These are phyloP conservation scores for Oriolus oriolus DNA, from an alignment of 2,113 vertebrate species.

Conservation along the genomic window DNA sequence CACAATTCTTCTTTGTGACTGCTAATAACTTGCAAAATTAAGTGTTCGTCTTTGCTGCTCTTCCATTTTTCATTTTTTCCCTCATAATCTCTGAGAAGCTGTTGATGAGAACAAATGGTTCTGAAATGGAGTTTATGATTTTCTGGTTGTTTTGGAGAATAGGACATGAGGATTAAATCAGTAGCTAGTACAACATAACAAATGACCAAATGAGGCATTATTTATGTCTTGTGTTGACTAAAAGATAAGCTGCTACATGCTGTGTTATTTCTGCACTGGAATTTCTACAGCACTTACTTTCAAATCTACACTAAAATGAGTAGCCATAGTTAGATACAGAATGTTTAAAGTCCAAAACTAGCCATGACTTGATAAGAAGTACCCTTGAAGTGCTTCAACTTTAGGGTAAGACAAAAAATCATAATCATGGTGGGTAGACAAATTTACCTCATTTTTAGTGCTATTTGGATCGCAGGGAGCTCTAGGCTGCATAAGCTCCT, in stretches of 20 bases:
- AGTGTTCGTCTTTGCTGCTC: background rate
- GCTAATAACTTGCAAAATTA: background rate
- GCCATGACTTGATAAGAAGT: background rate
- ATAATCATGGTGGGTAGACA: background rate
- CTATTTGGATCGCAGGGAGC: background rate
- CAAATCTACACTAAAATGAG: background rate
- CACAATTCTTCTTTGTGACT: background rate
- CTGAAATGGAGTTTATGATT: background rate
- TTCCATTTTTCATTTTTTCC: fast-evolving
- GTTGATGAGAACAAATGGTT: background rate
- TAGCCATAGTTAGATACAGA: background rate
- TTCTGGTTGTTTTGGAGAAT: background rate
- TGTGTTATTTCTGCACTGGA: background rate
- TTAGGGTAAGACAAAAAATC: background rate
- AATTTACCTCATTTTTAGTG: background rate
- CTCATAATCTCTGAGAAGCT: background rate
- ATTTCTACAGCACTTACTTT: background rate
- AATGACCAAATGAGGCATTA: background rate
- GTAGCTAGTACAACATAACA: background rate
- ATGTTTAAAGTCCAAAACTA: background rate
- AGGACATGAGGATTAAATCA: background rate
- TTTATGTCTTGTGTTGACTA: background rate
- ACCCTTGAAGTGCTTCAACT: background rate
- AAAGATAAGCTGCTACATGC: background rate
- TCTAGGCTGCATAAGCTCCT: background rate